These are phyloP conservation scores for Fopius arisanus DNA, from an alignment of 1,140 invertebrate genomes.

Conservation along the genomic window DNA sequence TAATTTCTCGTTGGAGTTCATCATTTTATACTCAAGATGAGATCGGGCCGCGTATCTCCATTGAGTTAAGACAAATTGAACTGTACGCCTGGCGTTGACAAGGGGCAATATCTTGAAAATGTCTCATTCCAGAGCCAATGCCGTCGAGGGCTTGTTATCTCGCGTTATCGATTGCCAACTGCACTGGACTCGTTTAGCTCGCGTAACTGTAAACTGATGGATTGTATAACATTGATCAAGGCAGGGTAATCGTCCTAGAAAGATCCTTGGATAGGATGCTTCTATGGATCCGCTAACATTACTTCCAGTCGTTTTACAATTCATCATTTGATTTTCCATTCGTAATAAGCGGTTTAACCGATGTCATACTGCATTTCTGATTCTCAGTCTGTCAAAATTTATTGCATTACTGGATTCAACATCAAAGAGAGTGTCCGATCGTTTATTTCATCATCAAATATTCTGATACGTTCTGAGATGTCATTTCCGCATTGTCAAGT, in stretches of 20 bases:
- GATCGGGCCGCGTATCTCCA: not conserved
- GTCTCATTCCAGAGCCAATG: not conserved
- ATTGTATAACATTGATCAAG: conserved; percentile 50
- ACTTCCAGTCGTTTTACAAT: not conserved
- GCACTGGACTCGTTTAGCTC: conserved; percentile 36
- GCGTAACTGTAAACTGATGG: conserved; percentile 56
- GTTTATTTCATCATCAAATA: not conserved
- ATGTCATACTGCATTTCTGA: not conserved
- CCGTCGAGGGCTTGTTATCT: conserved; percentile 48
- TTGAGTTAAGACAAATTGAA: not conserved
- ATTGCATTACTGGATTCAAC: not conserved
- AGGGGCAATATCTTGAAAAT: conserved; percentile 1
- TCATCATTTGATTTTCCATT: not conserved
- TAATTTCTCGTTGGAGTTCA: not conserved
- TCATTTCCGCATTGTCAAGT: not conserved
- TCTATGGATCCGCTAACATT: not conserved
- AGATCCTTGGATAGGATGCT: not conserved
- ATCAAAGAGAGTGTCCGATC: not conserved
- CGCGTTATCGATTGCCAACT: conserved; percentile 45
- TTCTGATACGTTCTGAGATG: not conserved
- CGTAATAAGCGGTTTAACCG: not conserved
- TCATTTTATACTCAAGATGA: not conserved
- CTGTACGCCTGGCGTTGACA: not conserved
- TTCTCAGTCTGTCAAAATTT: not conserved
- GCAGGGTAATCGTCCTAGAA: conserved; percentile 38